Evolutionary conservation across 2,888 invertebrate species (phyloP).

Genomic region (Tortricodes alternella): DNA sequence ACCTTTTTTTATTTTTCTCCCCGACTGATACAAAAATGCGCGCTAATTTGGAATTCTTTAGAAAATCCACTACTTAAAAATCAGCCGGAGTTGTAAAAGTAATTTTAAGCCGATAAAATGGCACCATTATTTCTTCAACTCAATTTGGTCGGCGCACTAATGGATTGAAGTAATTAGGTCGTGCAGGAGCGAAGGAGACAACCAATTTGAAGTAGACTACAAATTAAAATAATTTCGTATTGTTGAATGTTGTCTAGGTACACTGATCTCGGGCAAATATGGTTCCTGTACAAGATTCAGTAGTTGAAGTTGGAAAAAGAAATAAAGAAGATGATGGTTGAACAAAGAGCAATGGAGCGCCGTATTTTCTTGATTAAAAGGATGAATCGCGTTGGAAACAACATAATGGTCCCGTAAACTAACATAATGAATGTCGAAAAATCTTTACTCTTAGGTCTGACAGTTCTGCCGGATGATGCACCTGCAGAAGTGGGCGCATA

Average conservation of each 20-base stretch:
- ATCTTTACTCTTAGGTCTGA: no score
- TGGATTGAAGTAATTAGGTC: conserved; percentile 45
- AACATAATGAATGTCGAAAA: no score
- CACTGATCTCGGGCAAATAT: no score
- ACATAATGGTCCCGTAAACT: no score
- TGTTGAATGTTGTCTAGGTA: not conserved
- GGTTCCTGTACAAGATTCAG: no score
- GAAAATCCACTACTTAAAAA: conserved; percentile 10
- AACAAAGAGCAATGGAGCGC: no score
- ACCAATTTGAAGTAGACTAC: conserved; percentile 5
- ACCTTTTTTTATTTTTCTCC: not conserved
- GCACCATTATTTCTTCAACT: conserved; percentile 45
- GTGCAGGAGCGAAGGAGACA: conserved; percentile 36
- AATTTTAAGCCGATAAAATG: conserved; percentile 23
- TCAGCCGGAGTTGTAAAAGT: conserved; percentile 17
- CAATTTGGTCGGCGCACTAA: conserved; percentile 48
- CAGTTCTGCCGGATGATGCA: no score
- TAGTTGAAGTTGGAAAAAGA: no score
- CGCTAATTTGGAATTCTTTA: conserved; percentile 2
- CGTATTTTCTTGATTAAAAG: no score
- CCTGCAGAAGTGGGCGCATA: no score
- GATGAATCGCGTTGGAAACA: no score
- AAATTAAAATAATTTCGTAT: not conserved
- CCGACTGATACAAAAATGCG: not conserved
- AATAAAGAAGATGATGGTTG: no score